Percentiles rank a stretch among this genome's conserved stretches.
Conservation (phyloP, 2,888 invertebrate genomes). For the Oconnorella tubifera region DNA sequence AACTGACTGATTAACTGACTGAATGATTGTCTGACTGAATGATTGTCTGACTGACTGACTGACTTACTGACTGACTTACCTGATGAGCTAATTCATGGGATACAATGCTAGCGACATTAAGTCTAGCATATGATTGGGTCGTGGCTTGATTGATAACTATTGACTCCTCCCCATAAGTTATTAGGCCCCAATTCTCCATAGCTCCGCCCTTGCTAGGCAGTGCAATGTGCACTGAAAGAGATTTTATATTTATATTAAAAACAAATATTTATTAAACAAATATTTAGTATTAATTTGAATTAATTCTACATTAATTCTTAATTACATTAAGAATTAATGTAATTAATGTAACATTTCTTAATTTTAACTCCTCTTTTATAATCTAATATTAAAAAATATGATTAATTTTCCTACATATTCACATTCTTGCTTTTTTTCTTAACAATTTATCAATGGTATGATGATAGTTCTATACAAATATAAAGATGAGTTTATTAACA, state of each 20-base stretch:
- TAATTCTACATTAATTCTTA: no score
- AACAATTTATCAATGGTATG: no score
- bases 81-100: slow-evolving; percentile 26
- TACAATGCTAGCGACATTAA: slow-evolving; percentile 13
- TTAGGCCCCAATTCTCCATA: slow-evolving; percentile 31
- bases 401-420: no score
- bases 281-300: background rate
- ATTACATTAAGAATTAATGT: no score
- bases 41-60: background rate
- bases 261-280: background rate
- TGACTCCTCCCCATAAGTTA: slow-evolving; percentile 21
- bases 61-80: slow-evolving; percentile 10
- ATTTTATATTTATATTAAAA: background rate
- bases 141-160: slow-evolving; percentile 10
- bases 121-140: background rate
- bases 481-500: no score
- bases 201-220: slow-evolving; percentile 25
- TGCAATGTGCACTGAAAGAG: slow-evolving; percentile 23
- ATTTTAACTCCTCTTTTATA: no score
- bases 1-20: no score
- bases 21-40: background rate
- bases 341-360: no score
- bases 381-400: no score
- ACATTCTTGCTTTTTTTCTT: no score
- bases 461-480: no score